Evolutionary conservation across 1,140 invertebrate species (phyloP).

Genomic region (Mamestra configurata): DNA sequence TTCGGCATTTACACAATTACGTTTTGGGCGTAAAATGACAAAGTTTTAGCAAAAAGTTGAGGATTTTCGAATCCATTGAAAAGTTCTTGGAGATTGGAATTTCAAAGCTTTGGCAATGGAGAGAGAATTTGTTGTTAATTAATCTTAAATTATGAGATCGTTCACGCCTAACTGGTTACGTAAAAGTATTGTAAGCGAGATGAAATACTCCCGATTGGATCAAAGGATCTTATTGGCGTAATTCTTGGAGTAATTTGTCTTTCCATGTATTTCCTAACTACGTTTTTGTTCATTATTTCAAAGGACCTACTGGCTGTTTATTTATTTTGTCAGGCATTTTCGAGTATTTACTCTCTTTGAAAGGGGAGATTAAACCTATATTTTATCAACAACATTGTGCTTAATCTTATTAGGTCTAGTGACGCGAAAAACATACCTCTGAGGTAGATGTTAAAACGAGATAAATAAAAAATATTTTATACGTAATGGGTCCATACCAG

Average conservation of each 20-base stretch:
- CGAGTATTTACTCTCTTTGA: too few species aligned
- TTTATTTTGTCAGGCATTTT: neutral
- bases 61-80: constrained; percentile 39
- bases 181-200: constrained; percentile 22
- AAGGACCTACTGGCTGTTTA: neutral
- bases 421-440: too few species aligned
- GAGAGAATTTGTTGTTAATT: constrained; percentile 44
- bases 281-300: neutral
- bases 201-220: neutral
- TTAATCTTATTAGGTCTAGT: too few species aligned
- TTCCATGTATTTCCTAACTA: too few species aligned
- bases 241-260: neutral
- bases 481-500: too few species aligned
- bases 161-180: constrained; percentile 24
- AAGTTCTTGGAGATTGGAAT: constrained; percentile 45
- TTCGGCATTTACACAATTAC: constrained; percentile 40
- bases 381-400: too few species aligned
- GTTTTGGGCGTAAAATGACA: constrained; percentile 44
- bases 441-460: too few species aligned
- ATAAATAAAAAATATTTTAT: too few species aligned
- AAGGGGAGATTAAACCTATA: too few species aligned
- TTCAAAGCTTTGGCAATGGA: constrained; percentile 15
- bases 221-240: neutral
- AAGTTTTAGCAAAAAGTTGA: constrained; percentile 48
- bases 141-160: constrained; percentile 44